phyloP scores from a whole-genome alignment of 2,113 vertebrate genomes.

The Neolamprologus variostigma region DNA sequence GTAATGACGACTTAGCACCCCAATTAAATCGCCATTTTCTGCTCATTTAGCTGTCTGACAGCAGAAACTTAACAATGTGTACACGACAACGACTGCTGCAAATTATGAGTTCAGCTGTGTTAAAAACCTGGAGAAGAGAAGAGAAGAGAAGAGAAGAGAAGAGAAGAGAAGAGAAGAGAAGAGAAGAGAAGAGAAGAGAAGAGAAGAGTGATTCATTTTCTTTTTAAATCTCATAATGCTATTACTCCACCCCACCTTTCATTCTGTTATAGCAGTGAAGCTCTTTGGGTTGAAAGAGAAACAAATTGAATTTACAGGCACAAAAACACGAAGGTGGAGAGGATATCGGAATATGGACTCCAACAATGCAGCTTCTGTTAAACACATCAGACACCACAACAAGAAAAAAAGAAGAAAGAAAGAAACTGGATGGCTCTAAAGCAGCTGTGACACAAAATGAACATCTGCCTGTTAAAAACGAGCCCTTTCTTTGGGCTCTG shows the following conservation, averaged over 20 bases:
- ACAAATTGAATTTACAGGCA: conserved; percentile 55
- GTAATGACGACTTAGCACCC: background rate
- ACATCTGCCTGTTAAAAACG: conserved; percentile 32
- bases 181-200: background rate
- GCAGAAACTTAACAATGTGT: background rate
- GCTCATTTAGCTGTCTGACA: conserved; percentile 4
- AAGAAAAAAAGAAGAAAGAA: background rate
- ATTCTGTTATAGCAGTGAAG: conserved; percentile 34
- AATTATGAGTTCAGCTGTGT: background rate
- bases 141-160: background rate
- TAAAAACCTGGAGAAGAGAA: background rate
- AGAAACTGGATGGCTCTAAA: background rate
- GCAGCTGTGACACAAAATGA: background rate
- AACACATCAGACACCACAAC: conserved; percentile 19
- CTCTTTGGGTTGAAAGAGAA: conserved; percentile 46
- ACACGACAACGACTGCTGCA: background rate
- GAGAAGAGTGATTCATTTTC: conserved; percentile 12
- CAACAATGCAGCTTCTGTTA: conserved; percentile 42
- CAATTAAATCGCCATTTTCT: conserved; percentile 19
- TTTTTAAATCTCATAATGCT: conserved; percentile 39
- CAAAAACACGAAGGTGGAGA: conserved; percentile 33
- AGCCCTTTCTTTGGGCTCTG: conserved; percentile 9
- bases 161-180: background rate
- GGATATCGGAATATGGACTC: conserved; percentile 36
- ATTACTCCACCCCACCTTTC: conserved; percentile 48